Percentiles rank a stretch among this genome's conserved stretches.
Evolutionary conservation across 2,113 vertebrate species (phyloP).

Genomic region (Drymodes brunneopygia): DNA sequence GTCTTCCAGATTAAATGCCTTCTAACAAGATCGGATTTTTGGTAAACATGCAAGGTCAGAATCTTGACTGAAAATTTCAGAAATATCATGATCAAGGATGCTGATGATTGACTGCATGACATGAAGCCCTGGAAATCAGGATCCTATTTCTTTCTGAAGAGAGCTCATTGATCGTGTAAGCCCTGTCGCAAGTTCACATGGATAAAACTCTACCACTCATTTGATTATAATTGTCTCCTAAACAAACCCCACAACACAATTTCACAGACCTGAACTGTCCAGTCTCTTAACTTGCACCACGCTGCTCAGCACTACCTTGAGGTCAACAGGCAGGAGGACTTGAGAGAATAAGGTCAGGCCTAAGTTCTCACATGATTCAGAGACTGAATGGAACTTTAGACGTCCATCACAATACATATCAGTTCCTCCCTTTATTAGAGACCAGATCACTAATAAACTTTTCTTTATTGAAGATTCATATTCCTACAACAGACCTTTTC

Average conservation of each 20-base stretch:
- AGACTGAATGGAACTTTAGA: not conserved
- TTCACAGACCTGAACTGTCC: not conserved
- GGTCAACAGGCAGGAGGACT: not conserved
- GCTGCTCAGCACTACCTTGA: not conserved
- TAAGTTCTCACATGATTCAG: not conserved
- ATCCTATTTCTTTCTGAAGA: not conserved
- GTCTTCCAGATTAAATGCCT: not conserved
- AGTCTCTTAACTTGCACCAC: not conserved
- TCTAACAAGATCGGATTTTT: not conserved
- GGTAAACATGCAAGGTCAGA: not conserved
- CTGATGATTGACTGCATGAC: not conserved
- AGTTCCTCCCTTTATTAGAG: not conserved
- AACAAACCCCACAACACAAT: not conserved
- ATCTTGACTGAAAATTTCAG: not conserved
- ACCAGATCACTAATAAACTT: not conserved
- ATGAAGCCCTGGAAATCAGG: not conserved
- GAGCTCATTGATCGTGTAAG: not conserved
- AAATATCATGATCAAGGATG: not conserved
- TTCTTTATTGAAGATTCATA: not conserved
- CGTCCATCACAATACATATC: not conserved
- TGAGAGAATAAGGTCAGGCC: not conserved
- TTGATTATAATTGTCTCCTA: fast-evolving
- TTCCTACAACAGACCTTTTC: not conserved
- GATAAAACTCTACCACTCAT: not conserved
- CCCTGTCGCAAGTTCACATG: not conserved